phyloP scores from a whole-genome alignment of 2,888 invertebrate species.

The Phyllotreta cruciferae region DNA sequence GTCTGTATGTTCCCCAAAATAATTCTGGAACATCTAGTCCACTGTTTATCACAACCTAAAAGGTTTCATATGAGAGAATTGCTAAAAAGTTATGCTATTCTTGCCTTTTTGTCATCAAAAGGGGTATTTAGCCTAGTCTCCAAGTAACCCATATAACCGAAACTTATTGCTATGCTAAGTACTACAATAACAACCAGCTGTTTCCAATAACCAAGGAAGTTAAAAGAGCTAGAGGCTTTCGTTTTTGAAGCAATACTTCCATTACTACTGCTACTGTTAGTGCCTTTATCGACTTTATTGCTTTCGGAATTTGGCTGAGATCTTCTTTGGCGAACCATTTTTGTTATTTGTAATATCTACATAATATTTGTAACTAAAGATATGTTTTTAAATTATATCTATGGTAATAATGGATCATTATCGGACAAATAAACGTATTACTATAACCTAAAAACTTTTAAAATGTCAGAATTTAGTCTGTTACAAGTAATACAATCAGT shows the following conservation, averaged over 20 bases:
- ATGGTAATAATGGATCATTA: too few relatives aligned
- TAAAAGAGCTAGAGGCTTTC: conserved; percentile 44
- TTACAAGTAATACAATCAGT: too few relatives aligned
- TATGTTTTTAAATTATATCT: too few relatives aligned
- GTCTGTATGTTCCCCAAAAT: conserved; percentile 94
- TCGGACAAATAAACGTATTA: too few relatives aligned
- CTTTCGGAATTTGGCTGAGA: conserved; percentile 32
- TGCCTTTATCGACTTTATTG: conserved; percentile 47
- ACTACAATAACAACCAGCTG: conserved; percentile 68
- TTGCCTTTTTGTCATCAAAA: conserved; percentile 77
- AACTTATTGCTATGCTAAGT: conserved; percentile 74
- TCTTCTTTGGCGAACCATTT: conserved; percentile 40
- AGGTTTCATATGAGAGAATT: neutral
- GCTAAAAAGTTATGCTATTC: conserved; percentile 5
- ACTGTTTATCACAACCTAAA: conserved; percentile 72
- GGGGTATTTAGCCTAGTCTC: conserved; percentile 91
- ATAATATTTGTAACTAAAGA: too few relatives aligned
- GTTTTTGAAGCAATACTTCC: conserved; percentile 54
- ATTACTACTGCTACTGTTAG: conserved; percentile 60
- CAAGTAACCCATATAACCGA: conserved; percentile 81
- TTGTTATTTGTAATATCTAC: neutral
- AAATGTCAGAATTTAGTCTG: too few relatives aligned
- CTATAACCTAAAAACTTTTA: too few relatives aligned
- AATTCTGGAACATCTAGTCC: conserved; percentile 77
- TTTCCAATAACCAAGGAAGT: conserved; percentile 64